These are phyloP conservation scores for Punctoribates punctum DNA, from an alignment of 2,888 invertebrate genomes.

Conservation along the genomic window DNA sequence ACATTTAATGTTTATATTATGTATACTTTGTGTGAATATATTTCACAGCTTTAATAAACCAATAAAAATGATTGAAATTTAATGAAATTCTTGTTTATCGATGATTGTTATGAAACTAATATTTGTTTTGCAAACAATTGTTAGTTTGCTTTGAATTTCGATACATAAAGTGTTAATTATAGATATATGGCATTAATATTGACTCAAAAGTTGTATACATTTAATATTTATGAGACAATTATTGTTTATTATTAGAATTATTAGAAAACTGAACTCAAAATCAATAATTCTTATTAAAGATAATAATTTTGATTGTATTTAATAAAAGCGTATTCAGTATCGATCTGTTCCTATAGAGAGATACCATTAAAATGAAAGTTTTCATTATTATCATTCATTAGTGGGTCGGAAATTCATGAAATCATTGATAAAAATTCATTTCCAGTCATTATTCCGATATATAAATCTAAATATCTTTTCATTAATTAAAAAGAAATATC, in stretches of 20 bases:
- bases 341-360: too few species aligned
- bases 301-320: background rate
- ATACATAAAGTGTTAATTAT: constrained; percentile 29
- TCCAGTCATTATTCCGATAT: background rate
- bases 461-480: too few species aligned
- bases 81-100: constrained; percentile 5
- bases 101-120: constrained; percentile 2
- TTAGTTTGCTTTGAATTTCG: background rate
- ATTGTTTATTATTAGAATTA: too few species aligned
- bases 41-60: background rate
- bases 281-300: constrained; percentile 13
- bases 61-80: background rate
- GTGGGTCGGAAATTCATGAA: background rate
- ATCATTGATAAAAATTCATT: background rate
- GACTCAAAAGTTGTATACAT: background rate
- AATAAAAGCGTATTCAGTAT: background rate
- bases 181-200: background rate
- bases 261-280: background rate
- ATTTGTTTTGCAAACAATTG: constrained; percentile 15
- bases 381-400: constrained; percentile 4
- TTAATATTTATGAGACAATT: constrained; percentile 30
- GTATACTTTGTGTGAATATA: background rate
- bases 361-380: background rate
- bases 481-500: too few species aligned
- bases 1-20: too few species aligned